These are phyloP conservation scores for Heteromormyrus szaboi DNA, from an alignment of 2,797 vertebrate genomes.

Conservation along the genomic window DNA sequence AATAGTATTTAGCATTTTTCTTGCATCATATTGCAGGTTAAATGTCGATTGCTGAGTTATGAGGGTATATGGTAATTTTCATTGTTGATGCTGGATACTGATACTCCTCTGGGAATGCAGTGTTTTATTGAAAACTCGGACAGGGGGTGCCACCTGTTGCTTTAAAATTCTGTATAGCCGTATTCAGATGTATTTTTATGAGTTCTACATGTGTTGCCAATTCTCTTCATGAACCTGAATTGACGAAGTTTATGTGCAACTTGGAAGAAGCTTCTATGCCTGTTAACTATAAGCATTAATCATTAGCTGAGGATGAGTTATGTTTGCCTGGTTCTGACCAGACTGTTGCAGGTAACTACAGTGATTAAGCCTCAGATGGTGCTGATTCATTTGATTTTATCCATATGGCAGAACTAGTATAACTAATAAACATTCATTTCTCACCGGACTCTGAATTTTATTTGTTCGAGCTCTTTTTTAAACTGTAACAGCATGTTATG, in stretches of 20 bases:
- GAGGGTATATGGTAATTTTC: not conserved
- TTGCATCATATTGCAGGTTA: not conserved
- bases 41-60: not conserved
- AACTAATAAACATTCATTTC: not conserved
- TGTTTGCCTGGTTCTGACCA: not conserved
- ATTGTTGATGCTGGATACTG: not conserved
- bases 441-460: not conserved
- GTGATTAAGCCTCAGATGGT: not conserved
- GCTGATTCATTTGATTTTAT: not conserved
- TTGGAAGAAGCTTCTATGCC: not conserved
- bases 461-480: not conserved
- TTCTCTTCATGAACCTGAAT: not conserved
- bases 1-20: not conserved
- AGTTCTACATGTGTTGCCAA: not conserved
- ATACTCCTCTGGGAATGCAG: not conserved
- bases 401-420: not conserved
- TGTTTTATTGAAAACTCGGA: not conserved
- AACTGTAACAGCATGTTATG: not conserved
- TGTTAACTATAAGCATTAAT: not conserved
- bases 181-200: not conserved
- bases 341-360: not conserved
- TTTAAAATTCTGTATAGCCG: not conserved
- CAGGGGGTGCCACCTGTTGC: not conserved
- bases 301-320: not conserved
- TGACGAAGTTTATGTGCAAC: not conserved